These are phyloP conservation scores for Arvicanthis niloticus DNA, from an alignment of 2,113 vertebrate genomes.

Conservation along the genomic window DNA sequence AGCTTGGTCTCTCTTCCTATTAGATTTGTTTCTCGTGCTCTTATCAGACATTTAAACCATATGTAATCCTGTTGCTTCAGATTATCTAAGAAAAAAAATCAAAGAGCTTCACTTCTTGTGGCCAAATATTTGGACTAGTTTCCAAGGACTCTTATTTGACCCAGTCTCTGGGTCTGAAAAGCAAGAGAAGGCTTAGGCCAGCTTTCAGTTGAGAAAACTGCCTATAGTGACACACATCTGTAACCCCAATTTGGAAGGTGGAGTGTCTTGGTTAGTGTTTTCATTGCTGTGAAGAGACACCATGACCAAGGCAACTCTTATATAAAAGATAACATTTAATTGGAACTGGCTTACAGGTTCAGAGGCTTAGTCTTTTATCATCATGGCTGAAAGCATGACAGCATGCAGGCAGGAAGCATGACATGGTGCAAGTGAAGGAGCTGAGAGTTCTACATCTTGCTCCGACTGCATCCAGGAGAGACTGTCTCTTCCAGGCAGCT, in stretches of 20 bases:
- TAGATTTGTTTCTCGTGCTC: background rate
- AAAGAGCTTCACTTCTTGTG: constrained; percentile 4
- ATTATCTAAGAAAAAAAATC: background rate
- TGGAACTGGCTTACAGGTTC: no score
- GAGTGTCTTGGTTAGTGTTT: no score
- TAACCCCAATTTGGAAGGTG: background rate
- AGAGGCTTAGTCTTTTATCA: no score
- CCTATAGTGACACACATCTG: background rate
- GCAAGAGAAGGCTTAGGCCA: background rate
- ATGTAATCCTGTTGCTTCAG: background rate
- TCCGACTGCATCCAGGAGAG: no score
- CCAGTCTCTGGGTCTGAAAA: background rate
- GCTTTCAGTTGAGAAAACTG: background rate
- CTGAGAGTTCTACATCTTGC: no score
- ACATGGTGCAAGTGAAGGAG: no score
- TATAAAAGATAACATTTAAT: no score
- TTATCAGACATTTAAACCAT: background rate
- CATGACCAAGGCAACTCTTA: no score
- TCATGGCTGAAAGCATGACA: no score
- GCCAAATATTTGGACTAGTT: background rate
- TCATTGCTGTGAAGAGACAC: no score
- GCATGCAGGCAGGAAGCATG: no score
- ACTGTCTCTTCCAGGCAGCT: no score
- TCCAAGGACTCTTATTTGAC: background rate
- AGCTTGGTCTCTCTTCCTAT: background rate